phyloP scores from a whole-genome alignment of 1,140 invertebrate species.

The Drosophila kohkoa region DNA sequence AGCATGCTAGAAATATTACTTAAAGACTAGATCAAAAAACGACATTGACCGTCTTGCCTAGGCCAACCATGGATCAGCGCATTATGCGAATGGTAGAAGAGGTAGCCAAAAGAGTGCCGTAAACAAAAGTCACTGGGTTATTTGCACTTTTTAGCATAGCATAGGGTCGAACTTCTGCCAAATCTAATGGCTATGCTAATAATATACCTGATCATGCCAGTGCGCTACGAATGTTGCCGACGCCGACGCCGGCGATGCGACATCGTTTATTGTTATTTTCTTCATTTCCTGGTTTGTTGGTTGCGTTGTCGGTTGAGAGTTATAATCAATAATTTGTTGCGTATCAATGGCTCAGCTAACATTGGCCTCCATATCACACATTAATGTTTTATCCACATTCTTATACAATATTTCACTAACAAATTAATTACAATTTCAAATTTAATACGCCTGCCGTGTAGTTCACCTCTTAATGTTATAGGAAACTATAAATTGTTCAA shows the following conservation, averaged over 20 bases:
- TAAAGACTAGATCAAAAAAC: conserved; percentile 81
- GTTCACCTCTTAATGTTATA: not conserved
- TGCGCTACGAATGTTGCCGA: conserved; percentile 30
- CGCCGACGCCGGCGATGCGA: conserved; percentile 34
- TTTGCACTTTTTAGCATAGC: conserved; percentile 73
- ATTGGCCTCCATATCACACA: conserved; percentile 68
- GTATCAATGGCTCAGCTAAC: conserved; percentile 56
- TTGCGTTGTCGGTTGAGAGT: conserved; percentile 56
- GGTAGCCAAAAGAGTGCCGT: conserved; percentile 45
- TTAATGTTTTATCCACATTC: conserved; percentile 13
- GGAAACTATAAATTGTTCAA: no score
- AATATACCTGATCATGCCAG: conserved; percentile 16
- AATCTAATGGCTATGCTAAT: conserved; percentile 44
- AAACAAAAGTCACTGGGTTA: conserved; percentile 60
- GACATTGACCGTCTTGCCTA: conserved; percentile 78
- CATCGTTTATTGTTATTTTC: conserved; percentile 69
- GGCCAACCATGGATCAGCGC: conserved; percentile 23
- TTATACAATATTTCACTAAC: conserved; percentile 1
- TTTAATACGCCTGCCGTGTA: not conserved
- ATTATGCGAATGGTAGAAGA: conserved; percentile 36
- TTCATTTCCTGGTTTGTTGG: conserved; percentile 71
- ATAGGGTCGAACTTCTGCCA: conserved; percentile 55
- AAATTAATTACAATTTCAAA: conserved; percentile 16
- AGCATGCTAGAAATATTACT: conserved; percentile 65
- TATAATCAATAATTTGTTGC: conserved; percentile 67